Evolutionary conservation across 2,888 invertebrate species (phyloP).

Genomic region (Argyresthia goedartella): DNA sequence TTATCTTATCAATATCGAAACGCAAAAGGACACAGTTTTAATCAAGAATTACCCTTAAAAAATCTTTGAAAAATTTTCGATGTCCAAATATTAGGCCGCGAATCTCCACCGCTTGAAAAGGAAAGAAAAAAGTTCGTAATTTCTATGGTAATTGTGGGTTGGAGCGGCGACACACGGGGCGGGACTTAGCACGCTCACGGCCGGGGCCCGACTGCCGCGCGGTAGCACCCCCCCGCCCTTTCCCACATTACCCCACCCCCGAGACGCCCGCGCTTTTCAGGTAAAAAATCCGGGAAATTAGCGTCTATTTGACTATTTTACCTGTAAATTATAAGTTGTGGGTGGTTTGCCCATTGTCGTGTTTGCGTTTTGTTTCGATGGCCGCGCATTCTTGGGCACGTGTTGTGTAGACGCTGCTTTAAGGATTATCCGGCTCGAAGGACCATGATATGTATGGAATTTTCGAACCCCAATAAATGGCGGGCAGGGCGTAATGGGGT

Average conservation of each 20-base stretch:
- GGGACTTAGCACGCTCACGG: neutral
- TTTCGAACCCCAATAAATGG: too few species aligned
- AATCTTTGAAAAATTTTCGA: slow-evolving; percentile 11
- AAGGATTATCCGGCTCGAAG: too few species aligned
- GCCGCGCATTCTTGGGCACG: too few species aligned
- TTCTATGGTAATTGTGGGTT: too few species aligned
- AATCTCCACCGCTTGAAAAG: neutral
- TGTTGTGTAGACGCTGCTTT: too few species aligned
- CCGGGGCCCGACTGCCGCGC: neutral
- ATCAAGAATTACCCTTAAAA: slow-evolving; percentile 50
- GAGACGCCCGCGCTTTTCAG: neutral
- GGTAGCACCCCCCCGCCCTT: neutral
- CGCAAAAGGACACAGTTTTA: slow-evolving; percentile 1
- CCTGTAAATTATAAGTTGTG: slow-evolving; percentile 9
- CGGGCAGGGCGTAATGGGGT: too few species aligned
- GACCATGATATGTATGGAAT: too few species aligned
- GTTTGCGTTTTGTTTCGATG: too few species aligned
- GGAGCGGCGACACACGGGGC: neutral
- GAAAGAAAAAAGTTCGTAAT: neutral
- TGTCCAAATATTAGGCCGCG: neutral
- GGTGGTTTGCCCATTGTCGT: neutral
- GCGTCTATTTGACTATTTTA: slow-evolving; percentile 31
- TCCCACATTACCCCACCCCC: neutral
- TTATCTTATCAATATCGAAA: slow-evolving; percentile 45
- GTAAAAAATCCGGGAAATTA: neutral